Evolutionary conservation across 2,888 invertebrate genomes (phyloP), one percentile per base, ranked within the genome.

Genomic region (Cerceris ruficornis): DNA sequence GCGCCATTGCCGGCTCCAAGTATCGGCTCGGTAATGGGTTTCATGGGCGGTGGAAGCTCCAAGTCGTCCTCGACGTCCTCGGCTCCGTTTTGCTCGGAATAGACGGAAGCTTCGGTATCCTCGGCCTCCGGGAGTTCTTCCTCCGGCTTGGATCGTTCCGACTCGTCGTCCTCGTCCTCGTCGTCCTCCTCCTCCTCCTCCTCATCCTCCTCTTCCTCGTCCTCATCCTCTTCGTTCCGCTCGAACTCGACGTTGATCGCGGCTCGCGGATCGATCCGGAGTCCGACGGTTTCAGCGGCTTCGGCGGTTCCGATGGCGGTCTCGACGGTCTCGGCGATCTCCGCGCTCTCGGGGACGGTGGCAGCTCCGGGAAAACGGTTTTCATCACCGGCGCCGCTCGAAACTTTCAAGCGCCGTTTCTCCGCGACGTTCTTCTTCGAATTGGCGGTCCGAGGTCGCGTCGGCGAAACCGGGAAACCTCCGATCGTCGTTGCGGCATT

Each of bases 1-100:
- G 90, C 86, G 39, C 89, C 90, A 66, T 90, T 91, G 81, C 91
- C 85, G 75, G 92, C 89, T 7, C 93, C 93, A 67, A 94, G 91
- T 65, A 94, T 93, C 46, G 94, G 93, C 89, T 96, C 97, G 91
- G 97, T 96, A 85, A 98, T 97, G n/a, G 97, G 97, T 91, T 98
- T 97, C 98, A 98, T 98, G 1, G 98, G 98, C 49, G 98, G 98
- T 67, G 98, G 98, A 86, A 98, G 93, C 93, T 98, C 98, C 13
- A 97, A 94, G n/a, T 97, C 97, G 83, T 96, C 96, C 83, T 96
- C 96, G 13, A 93, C 95, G 89, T 97, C 97, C 88, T 97, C 97
- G 70, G 95, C 94, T 70, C 94, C 94, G 64, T 94, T 93, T 69
- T 94, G 93, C 55, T 94, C 92, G 71, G 93, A 90, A 84, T 84